Percentiles rank a stretch among this genome's conserved stretches.
Evolutionary conservation across 30 jellyfish, hydroid and myxozoan species (phyloP).

Genomic region (Pelagia noctiluca): DNA sequence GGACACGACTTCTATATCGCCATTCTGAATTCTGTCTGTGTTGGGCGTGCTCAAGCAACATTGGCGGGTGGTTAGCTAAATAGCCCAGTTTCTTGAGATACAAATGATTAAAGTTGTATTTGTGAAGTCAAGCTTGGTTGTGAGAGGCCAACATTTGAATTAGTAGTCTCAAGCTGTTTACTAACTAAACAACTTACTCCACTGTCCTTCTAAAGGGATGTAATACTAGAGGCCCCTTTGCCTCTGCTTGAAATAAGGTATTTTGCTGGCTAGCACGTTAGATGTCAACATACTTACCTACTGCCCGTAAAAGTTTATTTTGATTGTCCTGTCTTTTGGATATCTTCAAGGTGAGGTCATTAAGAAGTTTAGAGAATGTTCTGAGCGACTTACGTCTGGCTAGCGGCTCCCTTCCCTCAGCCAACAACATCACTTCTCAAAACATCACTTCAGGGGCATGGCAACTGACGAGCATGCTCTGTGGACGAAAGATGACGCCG

Average conservation of each 20-base stretch:
- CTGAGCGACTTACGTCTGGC: constrained; percentile 38
- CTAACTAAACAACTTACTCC: not conserved
- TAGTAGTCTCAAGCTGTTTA: not conserved
- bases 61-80: no score
- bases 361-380: constrained; percentile 59
- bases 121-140: no score
- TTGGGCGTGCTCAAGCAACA: no score
- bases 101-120: no score
- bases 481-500: constrained; percentile 26
- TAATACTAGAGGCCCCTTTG: not conserved
- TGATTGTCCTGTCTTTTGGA: not conserved
- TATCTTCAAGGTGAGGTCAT: constrained; percentile 64
- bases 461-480: constrained; percentile 30
- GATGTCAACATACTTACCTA: not conserved
- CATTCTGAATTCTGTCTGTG: no score
- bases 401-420: not conserved
- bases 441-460: constrained; percentile 13
- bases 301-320: not conserved
- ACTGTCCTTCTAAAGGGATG: not conserved
- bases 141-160: no score
- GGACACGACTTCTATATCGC: no score
- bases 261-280: not conserved
- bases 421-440: not conserved
- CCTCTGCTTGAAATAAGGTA: not conserved
- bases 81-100: no score